Evolutionary conservation across 2,797 vertebrate genomes (phyloP), one percentile per base, ranked within the genome.

Genomic region (Brachymystax lenok): DNA sequence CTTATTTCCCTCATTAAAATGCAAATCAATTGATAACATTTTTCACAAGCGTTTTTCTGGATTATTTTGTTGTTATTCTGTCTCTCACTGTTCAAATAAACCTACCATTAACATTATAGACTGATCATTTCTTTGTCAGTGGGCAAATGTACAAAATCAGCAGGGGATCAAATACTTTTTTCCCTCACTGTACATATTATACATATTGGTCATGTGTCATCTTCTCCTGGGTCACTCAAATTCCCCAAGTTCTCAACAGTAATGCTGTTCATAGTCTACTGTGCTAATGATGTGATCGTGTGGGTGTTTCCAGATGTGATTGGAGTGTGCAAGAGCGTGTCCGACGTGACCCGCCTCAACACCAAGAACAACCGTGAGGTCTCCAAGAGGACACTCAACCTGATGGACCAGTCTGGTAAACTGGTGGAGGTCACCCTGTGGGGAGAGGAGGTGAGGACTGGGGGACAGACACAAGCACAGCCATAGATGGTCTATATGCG

Each of bases 361-460:
- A 94, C 97, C 78, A 99, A 95, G 91, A 80, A 94, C 56, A 97
- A 86, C 93, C 95, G 93, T 14, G 97, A 99, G 88, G 96, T 99
- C 66, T 96, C 96, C 2, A 99, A 98, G 92, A 96, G 97, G 85
- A 95, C 95, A 0, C 69, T 99, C 71, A 92, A 90, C 79, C 88
- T 99, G 90, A 96, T 99, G 91, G 98, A 99, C 93, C 94, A 88
- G 82, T 96, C 97, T 0, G 96, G 96, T 80, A 98, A 96, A 83
- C 40, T 97, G 89, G 96, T 99, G 90, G 90, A 93, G 0, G 88
- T 96, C 61, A 97, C 98, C 0, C 91, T 99, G 63, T 99, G 98
- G 98, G 98, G 97, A 83, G 95, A 93, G 5, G 97, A 99, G 78
- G 98, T 99, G 89, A 92, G 96, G 92, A 30, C 19, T 1, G 50